Conservation (phyloP, 53 echinoderm and acorn worm species). For the Actinopyga echinites region DNA sequence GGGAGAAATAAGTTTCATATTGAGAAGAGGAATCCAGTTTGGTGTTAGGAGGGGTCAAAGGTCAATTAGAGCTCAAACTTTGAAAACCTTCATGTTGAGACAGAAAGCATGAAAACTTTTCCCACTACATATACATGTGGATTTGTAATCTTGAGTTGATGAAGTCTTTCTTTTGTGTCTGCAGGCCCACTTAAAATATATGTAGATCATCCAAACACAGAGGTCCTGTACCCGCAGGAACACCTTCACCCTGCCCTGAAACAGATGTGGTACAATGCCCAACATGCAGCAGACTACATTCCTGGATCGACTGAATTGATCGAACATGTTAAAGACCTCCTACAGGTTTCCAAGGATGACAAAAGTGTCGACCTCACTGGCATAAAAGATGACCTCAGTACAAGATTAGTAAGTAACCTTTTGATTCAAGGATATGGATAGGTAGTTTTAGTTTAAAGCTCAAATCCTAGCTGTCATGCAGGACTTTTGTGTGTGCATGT, state of each 20-base stretch:
- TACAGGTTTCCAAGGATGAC: conserved; percentile 9
- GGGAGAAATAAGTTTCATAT: too few species aligned
- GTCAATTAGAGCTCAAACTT: too few species aligned
- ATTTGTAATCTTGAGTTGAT: too few species aligned
- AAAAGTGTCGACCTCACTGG: conserved; percentile 13
- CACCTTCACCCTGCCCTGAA: conserved; percentile 22
- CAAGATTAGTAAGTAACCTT: conserved; percentile 2
- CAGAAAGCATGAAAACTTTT: too few species aligned
- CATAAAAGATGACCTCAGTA: conserved; percentile 33
- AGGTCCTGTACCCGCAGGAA: conserved; percentile 27
- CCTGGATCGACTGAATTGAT: conserved; percentile 1
- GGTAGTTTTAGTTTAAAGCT: too few species aligned
- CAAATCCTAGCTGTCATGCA: too few species aligned
- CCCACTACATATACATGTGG: too few species aligned
- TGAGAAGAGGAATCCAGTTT: too few species aligned
- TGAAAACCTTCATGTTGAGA: too few species aligned
- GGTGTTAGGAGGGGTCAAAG: too few species aligned
- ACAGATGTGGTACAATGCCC: conserved; percentile 8
- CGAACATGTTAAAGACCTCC: not conserved
- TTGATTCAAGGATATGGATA: too few species aligned
- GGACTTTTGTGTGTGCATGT: not conserved
- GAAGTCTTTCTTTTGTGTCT: not conserved
- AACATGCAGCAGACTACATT: conserved; percentile 18
- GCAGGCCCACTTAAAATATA: conserved; percentile 4
- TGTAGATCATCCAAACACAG: conserved; percentile 26